These are phyloP conservation scores for Aythya fuligula DNA, from an alignment of 2,797 vertebrate species.

Conservation along the genomic window DNA sequence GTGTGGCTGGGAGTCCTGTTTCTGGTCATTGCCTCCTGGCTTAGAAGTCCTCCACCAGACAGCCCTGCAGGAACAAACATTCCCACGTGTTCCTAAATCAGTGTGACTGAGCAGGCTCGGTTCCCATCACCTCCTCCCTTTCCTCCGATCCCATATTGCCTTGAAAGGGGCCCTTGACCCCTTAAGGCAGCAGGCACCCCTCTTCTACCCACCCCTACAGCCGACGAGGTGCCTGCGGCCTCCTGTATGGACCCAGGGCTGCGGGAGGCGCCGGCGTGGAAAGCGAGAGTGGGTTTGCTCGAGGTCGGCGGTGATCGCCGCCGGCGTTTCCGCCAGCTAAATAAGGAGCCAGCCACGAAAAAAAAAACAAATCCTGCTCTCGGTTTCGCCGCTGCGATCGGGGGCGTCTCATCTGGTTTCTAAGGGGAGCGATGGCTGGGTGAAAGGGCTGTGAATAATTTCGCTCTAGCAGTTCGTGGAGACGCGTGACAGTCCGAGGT, in stretches of 20 bases:
- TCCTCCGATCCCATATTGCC: not conserved
- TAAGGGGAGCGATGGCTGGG: not conserved
- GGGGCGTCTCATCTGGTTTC: not conserved
- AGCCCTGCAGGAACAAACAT: not conserved
- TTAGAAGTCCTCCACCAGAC: not conserved
- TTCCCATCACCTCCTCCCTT: not conserved
- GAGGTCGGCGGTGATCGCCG: not conserved
- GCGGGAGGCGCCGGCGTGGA: fast-evolving
- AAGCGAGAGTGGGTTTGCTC: conserved; percentile 7
- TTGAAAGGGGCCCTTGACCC: not conserved
- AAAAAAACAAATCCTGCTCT: not conserved
- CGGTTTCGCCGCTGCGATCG: not conserved
- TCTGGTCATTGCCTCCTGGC: not conserved
- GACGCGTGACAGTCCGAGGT: not conserved
- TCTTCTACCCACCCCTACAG: fast-evolving
- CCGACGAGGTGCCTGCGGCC: not conserved
- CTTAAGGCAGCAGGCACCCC: not conserved
- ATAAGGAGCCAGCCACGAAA: conserved; percentile 11
- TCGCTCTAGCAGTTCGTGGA: not conserved
- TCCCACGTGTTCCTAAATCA: not conserved
- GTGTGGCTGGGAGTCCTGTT: not conserved
- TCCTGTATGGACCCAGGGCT: not conserved
- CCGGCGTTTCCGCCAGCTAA: not conserved
- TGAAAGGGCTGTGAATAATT: not conserved
- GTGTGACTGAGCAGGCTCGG: not conserved